A percentile compares a stretch with the other conserved stretches of the same genome.
Evolutionary conservation across 2,113 vertebrate genomes (phyloP).

Genomic region (Zosterops borbonicus): DNA sequence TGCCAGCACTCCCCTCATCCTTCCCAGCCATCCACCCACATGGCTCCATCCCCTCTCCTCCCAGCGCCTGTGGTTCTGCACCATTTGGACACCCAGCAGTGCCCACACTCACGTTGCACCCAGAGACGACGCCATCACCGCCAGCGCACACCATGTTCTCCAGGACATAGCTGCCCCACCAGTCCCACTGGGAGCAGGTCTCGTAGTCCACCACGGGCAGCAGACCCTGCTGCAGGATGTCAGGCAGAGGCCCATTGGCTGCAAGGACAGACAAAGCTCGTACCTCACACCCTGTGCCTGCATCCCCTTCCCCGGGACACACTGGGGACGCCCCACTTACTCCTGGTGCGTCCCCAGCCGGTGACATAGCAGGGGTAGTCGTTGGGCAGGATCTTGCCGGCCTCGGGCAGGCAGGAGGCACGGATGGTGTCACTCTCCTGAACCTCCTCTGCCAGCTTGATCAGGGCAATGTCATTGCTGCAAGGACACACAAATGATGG

Average conservation of each 20-base stretch:
- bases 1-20: no score
- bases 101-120: conserved; percentile 84
- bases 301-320: no score
- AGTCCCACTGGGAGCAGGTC: conserved; percentile 76
- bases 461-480: conserved; percentile 91
- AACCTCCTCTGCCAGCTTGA: conserved; percentile 81
- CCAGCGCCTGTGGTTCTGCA: rapidly evolving
- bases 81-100: rapidly evolving
- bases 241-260: conserved; percentile 84
- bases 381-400: conserved; percentile 61
- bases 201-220: conserved; percentile 79
- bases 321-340: conserved; percentile 67
- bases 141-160: conserved; percentile 86
- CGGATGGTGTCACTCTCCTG: conserved; percentile 67
- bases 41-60: not conserved
- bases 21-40: rapidly evolving
- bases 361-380: conserved; percentile 82
- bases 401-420: conserved; percentile 78
- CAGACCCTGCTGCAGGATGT: conserved; percentile 86
- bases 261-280: not conserved
- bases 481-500: rapidly evolving
- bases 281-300: not conserved
- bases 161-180: conserved; percentile 83
- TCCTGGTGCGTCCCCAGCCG: conserved; percentile 89
- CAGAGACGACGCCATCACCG: conserved; percentile 80